These are phyloP conservation scores for Hoplias malabaricus DNA, from an alignment of 2,113 vertebrate genomes.

Conservation along the genomic window DNA sequence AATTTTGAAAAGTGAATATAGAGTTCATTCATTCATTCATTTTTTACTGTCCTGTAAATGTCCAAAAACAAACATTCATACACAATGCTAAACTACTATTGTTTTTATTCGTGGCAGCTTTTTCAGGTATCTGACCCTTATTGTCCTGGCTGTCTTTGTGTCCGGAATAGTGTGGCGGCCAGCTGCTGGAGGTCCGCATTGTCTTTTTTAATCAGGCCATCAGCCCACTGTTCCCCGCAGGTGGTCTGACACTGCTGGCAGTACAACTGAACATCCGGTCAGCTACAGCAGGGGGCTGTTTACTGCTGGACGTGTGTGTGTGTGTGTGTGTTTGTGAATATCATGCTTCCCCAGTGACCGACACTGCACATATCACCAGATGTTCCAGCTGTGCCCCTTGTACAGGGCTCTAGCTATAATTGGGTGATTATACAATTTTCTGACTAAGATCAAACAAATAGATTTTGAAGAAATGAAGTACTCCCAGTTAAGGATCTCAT, in stretches of 20 bases:
- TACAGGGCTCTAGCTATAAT: conserved; percentile 38
- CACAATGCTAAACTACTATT: neutral
- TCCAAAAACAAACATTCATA: neutral
- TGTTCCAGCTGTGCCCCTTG: conserved; percentile 10
- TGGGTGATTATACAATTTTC: conserved; percentile 36
- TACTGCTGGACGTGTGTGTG: neutral
- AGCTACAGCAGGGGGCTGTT: neutral
- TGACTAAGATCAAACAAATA: conserved; percentile 17
- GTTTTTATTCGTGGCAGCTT: neutral
- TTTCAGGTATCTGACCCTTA: neutral
- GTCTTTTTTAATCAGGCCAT: conserved; percentile 8
- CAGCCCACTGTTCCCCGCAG: neutral
- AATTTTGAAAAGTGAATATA: neutral
- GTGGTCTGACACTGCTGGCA: conserved; percentile 1
- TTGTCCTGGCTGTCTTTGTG: neutral
- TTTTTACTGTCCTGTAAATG: too few species aligned
- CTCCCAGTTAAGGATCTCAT: neutral
- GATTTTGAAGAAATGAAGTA: neutral
- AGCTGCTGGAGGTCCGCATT: neutral
- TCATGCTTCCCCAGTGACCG: conserved; percentile 30
- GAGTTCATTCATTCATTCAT: too few species aligned
- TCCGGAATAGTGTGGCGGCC: neutral
- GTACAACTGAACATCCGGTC: neutral
- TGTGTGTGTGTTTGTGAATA: conserved; percentile 47
- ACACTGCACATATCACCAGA: conserved; percentile 39